Conservation (phyloP, 2,888 invertebrate species). For the Drosophila subquinaria region DNA sequence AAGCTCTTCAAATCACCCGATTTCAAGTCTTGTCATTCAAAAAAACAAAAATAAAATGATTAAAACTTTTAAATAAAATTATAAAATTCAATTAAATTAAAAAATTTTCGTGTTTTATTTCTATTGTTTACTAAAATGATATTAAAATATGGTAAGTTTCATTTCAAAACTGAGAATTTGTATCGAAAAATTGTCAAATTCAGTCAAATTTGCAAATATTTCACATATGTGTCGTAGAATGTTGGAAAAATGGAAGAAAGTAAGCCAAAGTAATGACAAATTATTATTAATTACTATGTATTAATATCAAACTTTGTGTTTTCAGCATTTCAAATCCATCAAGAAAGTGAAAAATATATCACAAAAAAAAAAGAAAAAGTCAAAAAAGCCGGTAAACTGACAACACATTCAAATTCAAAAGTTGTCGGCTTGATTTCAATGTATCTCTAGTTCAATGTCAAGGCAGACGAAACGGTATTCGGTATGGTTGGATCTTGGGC, state of each 20-base stretch:
- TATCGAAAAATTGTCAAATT: too few relatives aligned
- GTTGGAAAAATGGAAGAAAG: too few relatives aligned
- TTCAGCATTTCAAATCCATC: neutral
- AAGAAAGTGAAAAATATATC: too few relatives aligned
- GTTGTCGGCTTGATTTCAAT: neutral
- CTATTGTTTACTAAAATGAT: too few relatives aligned
- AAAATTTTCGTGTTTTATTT: too few relatives aligned
- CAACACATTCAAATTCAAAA: neutral
- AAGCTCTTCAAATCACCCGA: constrained; percentile 19
- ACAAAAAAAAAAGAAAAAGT: neutral
- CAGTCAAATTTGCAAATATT: too few relatives aligned
- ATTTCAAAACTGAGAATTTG: too few relatives aligned
- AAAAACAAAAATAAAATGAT: neutral
- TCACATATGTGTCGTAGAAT: too few relatives aligned
- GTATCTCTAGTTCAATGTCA: constrained; percentile 25
- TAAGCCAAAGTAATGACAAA: neutral
- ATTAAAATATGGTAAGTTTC: too few relatives aligned
- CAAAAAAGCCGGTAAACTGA: neutral
- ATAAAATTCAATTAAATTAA: too few relatives aligned
- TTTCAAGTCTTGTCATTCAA: neutral
- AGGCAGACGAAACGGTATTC: constrained; percentile 19
- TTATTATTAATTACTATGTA: neutral
- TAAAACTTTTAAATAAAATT: neutral
- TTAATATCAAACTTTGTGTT: neutral
- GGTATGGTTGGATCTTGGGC: neutral